These are phyloP conservation scores for Drosophila longiperda DNA, from an alignment of 2,888 invertebrate genomes.

Conservation along the genomic window DNA sequence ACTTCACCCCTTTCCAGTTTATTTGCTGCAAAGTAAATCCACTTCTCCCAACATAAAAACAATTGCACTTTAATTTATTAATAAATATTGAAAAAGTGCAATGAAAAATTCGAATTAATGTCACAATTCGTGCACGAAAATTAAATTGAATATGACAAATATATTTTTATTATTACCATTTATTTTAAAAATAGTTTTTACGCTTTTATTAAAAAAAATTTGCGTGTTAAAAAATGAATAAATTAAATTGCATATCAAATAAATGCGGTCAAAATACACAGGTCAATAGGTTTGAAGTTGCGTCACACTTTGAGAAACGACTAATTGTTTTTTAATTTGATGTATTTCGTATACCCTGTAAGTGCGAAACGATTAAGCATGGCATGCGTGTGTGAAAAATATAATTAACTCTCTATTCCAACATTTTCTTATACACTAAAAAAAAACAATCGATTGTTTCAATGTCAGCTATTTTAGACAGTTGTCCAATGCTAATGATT, in stretches of 20 bases:
- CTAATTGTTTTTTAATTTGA: conserved; percentile 71
- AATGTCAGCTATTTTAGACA: not conserved
- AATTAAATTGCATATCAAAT: conserved; percentile 65
- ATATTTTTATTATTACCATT: conserved; percentile 15
- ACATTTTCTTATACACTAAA: not conserved
- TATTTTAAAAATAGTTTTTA: conserved; percentile 6
- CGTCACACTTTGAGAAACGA: conserved; percentile 18
- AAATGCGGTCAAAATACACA: conserved; percentile 57
- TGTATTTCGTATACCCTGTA: conserved; percentile 34
- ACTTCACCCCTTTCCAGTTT: not conserved
- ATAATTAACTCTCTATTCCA: not conserved
- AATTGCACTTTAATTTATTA: not conserved
- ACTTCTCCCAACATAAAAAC: not conserved
- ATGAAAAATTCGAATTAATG: conserved; percentile 56
- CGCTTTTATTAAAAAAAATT: not conserved
- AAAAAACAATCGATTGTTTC: accelerated
- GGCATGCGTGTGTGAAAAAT: conserved; percentile 2
- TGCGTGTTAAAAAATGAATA: conserved; percentile 58
- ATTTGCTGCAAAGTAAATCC: not conserved
- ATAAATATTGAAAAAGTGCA: conserved; percentile 47
- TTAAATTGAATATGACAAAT: conserved; percentile 67
- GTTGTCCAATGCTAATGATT: too few relatives aligned
- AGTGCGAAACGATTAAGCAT: not conserved
- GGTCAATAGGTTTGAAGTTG: conserved; percentile 20
- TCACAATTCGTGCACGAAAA: conserved; percentile 39